phyloP scores from a whole-genome alignment of 1,140 invertebrate species.

The Zaprionus ghesquierei region DNA sequence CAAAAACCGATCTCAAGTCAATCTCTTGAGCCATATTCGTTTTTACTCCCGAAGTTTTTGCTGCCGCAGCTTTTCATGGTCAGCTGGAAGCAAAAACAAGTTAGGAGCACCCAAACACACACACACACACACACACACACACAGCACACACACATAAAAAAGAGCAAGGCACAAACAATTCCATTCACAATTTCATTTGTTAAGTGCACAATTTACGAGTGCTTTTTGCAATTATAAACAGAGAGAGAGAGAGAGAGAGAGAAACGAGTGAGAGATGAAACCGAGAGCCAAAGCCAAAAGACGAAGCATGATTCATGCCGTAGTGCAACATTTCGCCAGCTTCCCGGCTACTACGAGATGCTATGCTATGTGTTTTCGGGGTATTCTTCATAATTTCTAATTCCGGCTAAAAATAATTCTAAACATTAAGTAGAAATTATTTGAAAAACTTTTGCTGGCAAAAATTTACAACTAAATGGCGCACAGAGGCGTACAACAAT shows the following conservation, averaged over 20 bases:
- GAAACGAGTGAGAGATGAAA: background rate
- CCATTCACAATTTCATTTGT: slow-evolving; percentile 46
- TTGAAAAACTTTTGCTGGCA: slow-evolving; percentile 63
- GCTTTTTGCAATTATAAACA: slow-evolving; percentile 51
- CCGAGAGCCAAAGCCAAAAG: background rate
- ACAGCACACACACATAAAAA: slow-evolving; percentile 4
- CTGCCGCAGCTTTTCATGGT: background rate
- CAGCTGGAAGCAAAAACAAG: slow-evolving; percentile 2
- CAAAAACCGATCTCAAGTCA: background rate
- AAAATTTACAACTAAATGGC: slow-evolving; percentile 69
- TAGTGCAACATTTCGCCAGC: too few relatives aligned
- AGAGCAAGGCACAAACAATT: slow-evolving; percentile 13
- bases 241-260: slow-evolving; percentile 16
- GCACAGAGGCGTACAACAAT: slow-evolving; percentile 10
- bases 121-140: too few relatives aligned
- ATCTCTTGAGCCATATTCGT: background rate
- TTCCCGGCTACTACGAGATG: too few relatives aligned
- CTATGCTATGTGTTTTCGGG: slow-evolving; percentile 1
- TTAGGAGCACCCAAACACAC: background rate
- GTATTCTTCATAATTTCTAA: slow-evolving; percentile 77
- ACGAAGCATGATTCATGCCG: slow-evolving; percentile 44
- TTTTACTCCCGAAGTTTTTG: background rate
- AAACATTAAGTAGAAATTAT: slow-evolving; percentile 80
- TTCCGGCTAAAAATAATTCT: slow-evolving; percentile 76
- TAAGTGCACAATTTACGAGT: slow-evolving; percentile 67